These are phyloP conservation scores for Malurus melanocephalus DNA, from an alignment of 2,113 vertebrate genomes.

Conservation along the genomic window DNA sequence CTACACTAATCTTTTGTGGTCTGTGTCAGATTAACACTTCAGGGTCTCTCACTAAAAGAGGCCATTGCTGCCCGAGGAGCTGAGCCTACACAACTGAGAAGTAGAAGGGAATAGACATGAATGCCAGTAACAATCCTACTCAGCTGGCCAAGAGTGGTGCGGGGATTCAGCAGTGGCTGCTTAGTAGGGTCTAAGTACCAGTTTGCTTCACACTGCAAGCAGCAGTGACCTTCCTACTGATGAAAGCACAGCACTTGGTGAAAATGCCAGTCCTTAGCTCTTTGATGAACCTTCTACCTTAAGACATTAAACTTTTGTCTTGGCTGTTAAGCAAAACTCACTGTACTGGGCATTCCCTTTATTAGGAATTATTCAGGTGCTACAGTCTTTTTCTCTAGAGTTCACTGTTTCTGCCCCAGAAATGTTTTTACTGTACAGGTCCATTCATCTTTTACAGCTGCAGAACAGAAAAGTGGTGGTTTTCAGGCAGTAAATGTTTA, in stretches of 20 bases:
- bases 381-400: neutral
- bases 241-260: neutral
- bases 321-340: neutral
- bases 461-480: neutral
- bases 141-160: neutral
- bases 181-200: neutral
- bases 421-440: neutral
- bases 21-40: neutral
- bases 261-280: neutral
- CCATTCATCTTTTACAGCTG: neutral
- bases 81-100: neutral
- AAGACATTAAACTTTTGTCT: neutral
- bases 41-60: neutral
- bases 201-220: neutral
- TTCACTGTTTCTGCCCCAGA: neutral
- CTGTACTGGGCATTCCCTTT: neutral
- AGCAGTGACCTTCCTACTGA: neutral
- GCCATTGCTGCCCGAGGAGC: neutral
- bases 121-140: neutral
- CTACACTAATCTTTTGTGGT: neutral
- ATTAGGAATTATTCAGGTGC: neutral
- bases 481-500: neutral
- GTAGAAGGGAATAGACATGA: neutral
- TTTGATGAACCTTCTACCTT: neutral
- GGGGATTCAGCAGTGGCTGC: neutral